phyloP scores from a whole-genome alignment of 2,113 vertebrate genomes.

The Noturus placidus region DNA sequence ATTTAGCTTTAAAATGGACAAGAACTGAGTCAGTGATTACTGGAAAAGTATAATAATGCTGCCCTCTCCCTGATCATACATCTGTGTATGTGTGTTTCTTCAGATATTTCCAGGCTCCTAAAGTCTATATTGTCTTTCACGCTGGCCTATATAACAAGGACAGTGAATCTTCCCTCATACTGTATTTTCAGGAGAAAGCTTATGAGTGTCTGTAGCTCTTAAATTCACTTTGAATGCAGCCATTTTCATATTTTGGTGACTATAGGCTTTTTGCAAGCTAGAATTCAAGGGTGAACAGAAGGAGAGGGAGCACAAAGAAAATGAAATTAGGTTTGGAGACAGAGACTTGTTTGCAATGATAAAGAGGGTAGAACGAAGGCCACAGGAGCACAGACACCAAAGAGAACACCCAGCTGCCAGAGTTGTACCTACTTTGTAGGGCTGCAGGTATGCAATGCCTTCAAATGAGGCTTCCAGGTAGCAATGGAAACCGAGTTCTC shows the following conservation, averaged over 20 bases:
- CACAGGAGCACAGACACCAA: conserved; percentile 69
- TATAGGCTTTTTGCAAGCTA: conserved; percentile 12
- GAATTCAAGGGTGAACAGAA: conserved; percentile 23
- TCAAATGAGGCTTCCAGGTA: conserved; percentile 99
- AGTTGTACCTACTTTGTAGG: conserved; percentile 97
- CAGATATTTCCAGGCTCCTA: conserved; percentile 48
- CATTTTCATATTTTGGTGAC: conserved; percentile 52
- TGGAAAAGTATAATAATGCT: conserved; percentile 35
- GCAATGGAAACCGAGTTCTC: conserved; percentile 99
- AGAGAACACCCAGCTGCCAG: conserved; percentile 76
- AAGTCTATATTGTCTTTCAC: neutral
- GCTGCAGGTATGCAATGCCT: conserved; percentile 99
- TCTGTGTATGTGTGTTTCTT: conserved; percentile 24
- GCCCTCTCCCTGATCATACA: conserved; percentile 13
- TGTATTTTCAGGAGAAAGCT: conserved; percentile 19
- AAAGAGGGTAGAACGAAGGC: conserved; percentile 53
- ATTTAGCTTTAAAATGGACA: conserved; percentile 32
- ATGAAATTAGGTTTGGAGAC: conserved; percentile 29
- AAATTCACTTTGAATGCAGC: conserved; percentile 39
- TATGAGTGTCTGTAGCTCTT: conserved; percentile 23
- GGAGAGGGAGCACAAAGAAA: conserved; percentile 20
- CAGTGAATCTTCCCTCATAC: neutral
- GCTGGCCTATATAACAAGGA: conserved; percentile 6
- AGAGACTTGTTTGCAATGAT: conserved; percentile 34
- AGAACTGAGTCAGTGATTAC: conserved; percentile 37